Percentiles rank a stretch among this genome's conserved stretches.
Evolutionary conservation across 2,888 invertebrate genomes (phyloP).

Genomic region (Pristionchus maxplancki): DNA sequence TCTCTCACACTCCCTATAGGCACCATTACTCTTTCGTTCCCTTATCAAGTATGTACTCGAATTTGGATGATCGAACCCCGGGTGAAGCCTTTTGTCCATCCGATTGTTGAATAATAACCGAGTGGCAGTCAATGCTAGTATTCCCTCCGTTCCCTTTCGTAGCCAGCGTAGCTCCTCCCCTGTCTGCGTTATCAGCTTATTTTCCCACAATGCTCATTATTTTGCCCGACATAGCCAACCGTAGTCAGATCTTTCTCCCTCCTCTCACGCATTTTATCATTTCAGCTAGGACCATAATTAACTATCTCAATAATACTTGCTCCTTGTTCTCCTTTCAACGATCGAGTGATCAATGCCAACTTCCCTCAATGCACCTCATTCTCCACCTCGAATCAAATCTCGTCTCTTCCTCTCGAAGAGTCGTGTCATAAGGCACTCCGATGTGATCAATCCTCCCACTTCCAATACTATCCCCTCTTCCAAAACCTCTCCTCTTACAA

Average conservation of each 20-base stretch:
- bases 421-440: constrained; percentile 28
- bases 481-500: constrained; percentile 10
- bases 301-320: constrained; percentile 38
- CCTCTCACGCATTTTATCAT: constrained; percentile 28
- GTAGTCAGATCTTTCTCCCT: constrained; percentile 18
- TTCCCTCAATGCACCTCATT: background rate
- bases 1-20: constrained; percentile 23
- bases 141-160: background rate
- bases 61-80: constrained; percentile 2
- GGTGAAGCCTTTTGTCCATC: constrained; percentile 23
- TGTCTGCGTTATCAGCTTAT: background rate
- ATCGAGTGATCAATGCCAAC: constrained; percentile 42
- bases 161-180: background rate
- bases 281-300: constrained; percentile 27
- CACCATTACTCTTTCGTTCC: constrained; percentile 10
- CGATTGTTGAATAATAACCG: background rate
- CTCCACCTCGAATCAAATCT: constrained; percentile 31
- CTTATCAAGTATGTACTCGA: background rate
- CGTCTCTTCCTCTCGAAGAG: background rate
- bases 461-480: constrained; percentile 14
- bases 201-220: constrained; percentile 4
- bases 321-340: background rate
- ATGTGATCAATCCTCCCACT: constrained; percentile 5
- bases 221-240: background rate
- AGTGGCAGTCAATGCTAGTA: constrained; percentile 20